Percentiles rank a stretch among this genome's conserved stretches.
phyloP scores from a whole-genome alignment of 2,888 invertebrate species.

The Pelosia muscerda region DNA sequence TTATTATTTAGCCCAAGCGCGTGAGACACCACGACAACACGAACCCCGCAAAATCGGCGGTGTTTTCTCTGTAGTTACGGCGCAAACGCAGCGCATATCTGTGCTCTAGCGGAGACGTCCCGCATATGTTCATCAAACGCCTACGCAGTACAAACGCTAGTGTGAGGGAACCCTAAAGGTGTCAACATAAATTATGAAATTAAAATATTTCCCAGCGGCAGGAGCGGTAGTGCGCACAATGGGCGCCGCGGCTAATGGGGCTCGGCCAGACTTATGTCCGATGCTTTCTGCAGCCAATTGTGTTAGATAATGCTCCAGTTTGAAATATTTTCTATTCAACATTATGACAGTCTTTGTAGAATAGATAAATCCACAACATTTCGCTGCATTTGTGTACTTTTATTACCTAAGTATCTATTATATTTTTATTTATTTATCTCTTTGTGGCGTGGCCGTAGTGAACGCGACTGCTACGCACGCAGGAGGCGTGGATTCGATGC shows the following conservation, averaged over 20 bases:
- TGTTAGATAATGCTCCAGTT: slow-evolving; percentile 9
- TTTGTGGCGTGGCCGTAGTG: no score
- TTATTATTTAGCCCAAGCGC: no score
- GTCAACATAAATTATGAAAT: slow-evolving; percentile 55
- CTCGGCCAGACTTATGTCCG: slow-evolving; percentile 24
- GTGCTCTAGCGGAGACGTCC: no score
- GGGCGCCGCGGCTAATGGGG: slow-evolving; percentile 34
- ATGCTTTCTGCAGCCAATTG: slow-evolving; percentile 15
- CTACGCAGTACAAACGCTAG: no score
- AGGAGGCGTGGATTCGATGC: no score
- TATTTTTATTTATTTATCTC: no score
- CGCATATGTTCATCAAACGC: no score
- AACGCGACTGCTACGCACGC: no score
- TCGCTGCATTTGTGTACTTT: neutral
- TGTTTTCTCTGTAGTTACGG: no score
- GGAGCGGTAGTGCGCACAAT: slow-evolving; percentile 28
- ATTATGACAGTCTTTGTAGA: neutral
- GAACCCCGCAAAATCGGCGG: no score
- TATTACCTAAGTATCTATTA: neutral
- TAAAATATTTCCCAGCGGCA: slow-evolving; percentile 52
- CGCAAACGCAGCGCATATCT: no score
- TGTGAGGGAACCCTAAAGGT: slow-evolving; percentile 12
- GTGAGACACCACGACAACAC: no score
- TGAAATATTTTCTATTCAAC: slow-evolving; percentile 3
- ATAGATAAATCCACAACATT: neutral